Percentiles rank a stretch among this genome's conserved stretches.
These are phyloP conservation scores for Drosophila albomicans DNA, from an alignment of 1,140 invertebrate species.

Conservation along the genomic window DNA sequence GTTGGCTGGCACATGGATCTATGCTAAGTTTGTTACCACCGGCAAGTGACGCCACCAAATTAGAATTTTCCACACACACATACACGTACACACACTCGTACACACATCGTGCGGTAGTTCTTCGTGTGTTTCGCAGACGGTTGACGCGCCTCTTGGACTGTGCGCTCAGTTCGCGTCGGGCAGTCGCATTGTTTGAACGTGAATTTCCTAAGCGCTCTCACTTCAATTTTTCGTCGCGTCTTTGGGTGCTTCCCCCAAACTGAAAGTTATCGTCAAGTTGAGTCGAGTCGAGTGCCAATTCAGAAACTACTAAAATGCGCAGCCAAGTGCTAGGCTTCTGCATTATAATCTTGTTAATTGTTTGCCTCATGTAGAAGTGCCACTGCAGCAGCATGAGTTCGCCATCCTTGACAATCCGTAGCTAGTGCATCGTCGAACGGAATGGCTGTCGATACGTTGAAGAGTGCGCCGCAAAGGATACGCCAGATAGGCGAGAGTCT, in stretches of 20 bases:
- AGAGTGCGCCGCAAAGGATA: conserved; percentile 56
- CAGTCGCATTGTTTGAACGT: conserved; percentile 68
- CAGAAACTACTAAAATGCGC: conserved; percentile 62
- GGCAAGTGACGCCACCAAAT: conserved; percentile 69
- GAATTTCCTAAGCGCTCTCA: conserved; percentile 31
- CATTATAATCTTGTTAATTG: conserved; percentile 78
- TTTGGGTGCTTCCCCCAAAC: conserved; percentile 4
- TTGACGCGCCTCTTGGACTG: conserved; percentile 39
- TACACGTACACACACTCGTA: background rate
- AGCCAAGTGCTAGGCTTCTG: conserved; percentile 78
- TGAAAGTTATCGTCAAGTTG: conserved; percentile 6
- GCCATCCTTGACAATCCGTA: background rate
- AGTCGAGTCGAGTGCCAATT: conserved; percentile 21
- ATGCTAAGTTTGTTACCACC: conserved; percentile 54
- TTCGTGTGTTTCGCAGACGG: conserved; percentile 16
- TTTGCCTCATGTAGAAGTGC: conserved; percentile 69
- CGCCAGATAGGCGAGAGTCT: conserved; percentile 70
- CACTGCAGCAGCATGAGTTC: conserved; percentile 10
- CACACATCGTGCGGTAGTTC: background rate
- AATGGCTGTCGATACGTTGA: conserved; percentile 46
- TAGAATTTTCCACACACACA: conserved; percentile 57
- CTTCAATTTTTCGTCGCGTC: conserved; percentile 1
- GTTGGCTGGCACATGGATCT: conserved; percentile 46
- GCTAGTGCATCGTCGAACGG: background rate
- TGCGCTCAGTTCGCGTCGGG: conserved; percentile 66